phyloP scores from a whole-genome alignment of 2,888 invertebrate genomes.

The Panzeria rudis region DNA sequence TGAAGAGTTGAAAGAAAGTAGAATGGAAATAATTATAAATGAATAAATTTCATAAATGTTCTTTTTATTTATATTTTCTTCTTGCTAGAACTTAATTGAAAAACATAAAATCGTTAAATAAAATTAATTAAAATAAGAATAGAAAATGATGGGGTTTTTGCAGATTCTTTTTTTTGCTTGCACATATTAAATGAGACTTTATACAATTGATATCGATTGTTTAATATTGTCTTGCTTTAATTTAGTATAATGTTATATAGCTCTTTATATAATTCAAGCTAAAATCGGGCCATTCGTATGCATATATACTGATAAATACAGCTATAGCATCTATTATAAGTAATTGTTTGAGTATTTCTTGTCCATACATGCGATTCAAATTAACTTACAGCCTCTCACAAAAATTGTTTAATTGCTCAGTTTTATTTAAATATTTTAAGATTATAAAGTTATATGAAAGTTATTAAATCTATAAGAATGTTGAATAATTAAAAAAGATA shows the following conservation, averaged over 20 bases:
- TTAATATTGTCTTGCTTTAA: constrained; percentile 32
- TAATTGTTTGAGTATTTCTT: constrained; percentile 1
- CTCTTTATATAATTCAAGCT: constrained; percentile 15
- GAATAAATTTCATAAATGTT: constrained; percentile 43
- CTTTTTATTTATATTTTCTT: background rate
- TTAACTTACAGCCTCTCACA: too few relatives aligned
- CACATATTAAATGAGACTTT: background rate
- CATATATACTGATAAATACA: constrained; percentile 14
- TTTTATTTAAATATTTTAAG: too few relatives aligned
- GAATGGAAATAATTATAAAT: constrained; percentile 53
- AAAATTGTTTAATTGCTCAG: too few relatives aligned
- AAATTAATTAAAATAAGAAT: constrained; percentile 52
- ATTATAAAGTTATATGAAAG: too few relatives aligned
- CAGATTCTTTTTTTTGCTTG: background rate
- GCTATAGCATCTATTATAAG: background rate
- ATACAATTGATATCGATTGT: constrained; percentile 32
- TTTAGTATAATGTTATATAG: constrained; percentile 40
- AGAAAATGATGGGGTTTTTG: constrained; percentile 1
- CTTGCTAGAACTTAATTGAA: constrained; percentile 20
- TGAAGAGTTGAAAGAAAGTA: constrained; percentile 34
- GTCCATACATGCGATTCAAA: background rate
- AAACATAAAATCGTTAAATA: constrained; percentile 13
- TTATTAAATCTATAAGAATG: too few relatives aligned
- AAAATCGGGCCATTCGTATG: constrained; percentile 22
- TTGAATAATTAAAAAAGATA: too few relatives aligned